Evolutionary conservation across 2,888 invertebrate species (phyloP).

Genomic region (Xestia rhomboidea): DNA sequence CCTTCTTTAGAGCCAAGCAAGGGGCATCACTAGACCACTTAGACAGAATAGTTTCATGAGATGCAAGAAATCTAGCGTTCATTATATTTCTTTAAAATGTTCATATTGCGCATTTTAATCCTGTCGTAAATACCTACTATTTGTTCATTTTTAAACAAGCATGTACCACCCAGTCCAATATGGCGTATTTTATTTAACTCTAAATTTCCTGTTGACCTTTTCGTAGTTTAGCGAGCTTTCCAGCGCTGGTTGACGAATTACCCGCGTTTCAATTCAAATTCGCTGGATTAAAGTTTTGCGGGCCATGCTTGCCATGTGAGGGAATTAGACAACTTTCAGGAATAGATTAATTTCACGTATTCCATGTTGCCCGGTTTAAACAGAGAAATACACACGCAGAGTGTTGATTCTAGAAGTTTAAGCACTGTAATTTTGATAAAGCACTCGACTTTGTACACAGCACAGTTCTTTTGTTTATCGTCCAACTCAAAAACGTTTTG

Average conservation of each 20-base stretch:
- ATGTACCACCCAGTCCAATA: not conserved
- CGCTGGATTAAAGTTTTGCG: conserved; percentile 49
- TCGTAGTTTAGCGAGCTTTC: conserved; percentile 44
- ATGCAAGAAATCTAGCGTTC: not conserved
- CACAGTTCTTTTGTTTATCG: conserved; percentile 6
- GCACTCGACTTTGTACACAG: conserved; percentile 11
- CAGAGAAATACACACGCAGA: conserved; percentile 12
- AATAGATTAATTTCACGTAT: conserved; percentile 51
- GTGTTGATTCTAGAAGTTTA: conserved; percentile 41
- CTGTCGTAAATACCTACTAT: not conserved
- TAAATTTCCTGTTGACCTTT: conserved; percentile 68
- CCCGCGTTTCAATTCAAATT: conserved; percentile 52
- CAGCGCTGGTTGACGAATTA: conserved; percentile 36
- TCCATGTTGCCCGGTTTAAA: conserved; percentile 23
- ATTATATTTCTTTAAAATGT: not conserved
- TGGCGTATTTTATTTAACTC: conserved; percentile 38
- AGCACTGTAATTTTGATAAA: conserved; percentile 33
- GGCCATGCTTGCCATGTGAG: conserved; percentile 24
- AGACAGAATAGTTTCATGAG: not conserved
- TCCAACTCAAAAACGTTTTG: conserved; percentile 5
- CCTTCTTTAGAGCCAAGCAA: not conserved
- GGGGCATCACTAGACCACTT: not conserved
- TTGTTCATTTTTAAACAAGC: not conserved
- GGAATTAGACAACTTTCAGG: conserved; percentile 43
- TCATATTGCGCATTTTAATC: not conserved